Evolutionary conservation across 2,888 invertebrate genomes (phyloP).

Genomic region (Nephrotoma guestfalica): DNA sequence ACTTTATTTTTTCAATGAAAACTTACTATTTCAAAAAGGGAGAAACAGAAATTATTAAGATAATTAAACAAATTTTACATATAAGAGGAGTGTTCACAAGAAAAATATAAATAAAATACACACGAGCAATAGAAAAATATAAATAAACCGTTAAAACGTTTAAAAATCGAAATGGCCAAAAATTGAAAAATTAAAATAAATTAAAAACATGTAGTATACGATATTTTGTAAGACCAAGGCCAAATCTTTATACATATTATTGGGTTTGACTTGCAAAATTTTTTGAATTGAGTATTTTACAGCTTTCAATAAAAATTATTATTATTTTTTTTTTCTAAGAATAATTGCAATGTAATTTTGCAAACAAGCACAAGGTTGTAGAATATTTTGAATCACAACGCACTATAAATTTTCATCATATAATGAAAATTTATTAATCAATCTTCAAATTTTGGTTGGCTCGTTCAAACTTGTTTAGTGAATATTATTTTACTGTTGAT

Average conservation of each 20-base stretch:
- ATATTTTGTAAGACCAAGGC: background rate
- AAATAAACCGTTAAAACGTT: background rate
- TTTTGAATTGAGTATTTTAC: background rate
- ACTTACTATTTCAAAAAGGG: background rate
- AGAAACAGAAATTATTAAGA: background rate
- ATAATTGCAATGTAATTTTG: background rate
- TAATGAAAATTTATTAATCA: background rate
- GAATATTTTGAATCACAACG: background rate
- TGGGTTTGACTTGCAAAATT: background rate
- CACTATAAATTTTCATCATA: background rate
- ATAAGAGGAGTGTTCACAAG: background rate
- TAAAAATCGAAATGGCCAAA: background rate
- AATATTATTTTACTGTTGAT: background rate
- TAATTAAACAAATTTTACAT: background rate
- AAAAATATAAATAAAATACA: background rate
- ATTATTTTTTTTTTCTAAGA: background rate
- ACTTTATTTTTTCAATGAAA: background rate
- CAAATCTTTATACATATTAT: background rate
- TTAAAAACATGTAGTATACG: background rate
- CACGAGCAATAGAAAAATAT: background rate
- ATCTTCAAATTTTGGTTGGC: background rate
- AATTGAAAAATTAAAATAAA: background rate
- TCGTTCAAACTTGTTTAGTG: background rate
- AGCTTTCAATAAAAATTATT: background rate
- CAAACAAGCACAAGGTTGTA: background rate